These are phyloP conservation scores for Etia nguti DNA, from an alignment of 2,113 vertebrate genomes.

Conservation along the genomic window DNA sequence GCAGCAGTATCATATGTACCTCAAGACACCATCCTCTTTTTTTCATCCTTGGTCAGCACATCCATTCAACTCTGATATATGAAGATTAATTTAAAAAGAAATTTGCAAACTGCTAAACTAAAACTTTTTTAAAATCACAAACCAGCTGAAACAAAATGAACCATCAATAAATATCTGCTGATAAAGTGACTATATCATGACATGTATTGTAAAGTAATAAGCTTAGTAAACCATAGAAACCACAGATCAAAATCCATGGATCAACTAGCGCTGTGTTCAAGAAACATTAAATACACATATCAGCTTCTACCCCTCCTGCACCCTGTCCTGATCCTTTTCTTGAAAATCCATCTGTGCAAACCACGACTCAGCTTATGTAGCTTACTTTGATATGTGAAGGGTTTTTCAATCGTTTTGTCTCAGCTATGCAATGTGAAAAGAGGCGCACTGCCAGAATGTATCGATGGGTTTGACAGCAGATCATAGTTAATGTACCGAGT, in stretches of 20 bases:
- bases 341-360: not conserved
- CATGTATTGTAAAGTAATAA: not conserved
- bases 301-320: not conserved
- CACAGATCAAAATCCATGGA: not conserved
- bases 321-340: not conserved
- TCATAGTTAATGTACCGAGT: slow-evolving; percentile 17
- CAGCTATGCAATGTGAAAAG: slow-evolving; percentile 67
- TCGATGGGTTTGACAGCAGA: not conserved
- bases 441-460: slow-evolving; percentile 18
- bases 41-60: not conserved
- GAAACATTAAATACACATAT: slow-evolving; percentile 1
- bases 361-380: not conserved
- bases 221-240: not conserved
- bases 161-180: not conserved
- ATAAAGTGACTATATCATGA: not conserved
- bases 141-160: not conserved
- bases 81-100: not conserved
- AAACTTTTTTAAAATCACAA: not conserved
- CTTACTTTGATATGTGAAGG: slow-evolving; percentile 5
- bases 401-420: slow-evolving; percentile 44
- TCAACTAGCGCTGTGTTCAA: not conserved
- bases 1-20: slow-evolving; percentile 10
- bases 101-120: not conserved
- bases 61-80: not conserved
- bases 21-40: not conserved